Base-by-base conservation (phyloP, 2,797 vertebrate species). In the Chaunax sp. region DNA sequence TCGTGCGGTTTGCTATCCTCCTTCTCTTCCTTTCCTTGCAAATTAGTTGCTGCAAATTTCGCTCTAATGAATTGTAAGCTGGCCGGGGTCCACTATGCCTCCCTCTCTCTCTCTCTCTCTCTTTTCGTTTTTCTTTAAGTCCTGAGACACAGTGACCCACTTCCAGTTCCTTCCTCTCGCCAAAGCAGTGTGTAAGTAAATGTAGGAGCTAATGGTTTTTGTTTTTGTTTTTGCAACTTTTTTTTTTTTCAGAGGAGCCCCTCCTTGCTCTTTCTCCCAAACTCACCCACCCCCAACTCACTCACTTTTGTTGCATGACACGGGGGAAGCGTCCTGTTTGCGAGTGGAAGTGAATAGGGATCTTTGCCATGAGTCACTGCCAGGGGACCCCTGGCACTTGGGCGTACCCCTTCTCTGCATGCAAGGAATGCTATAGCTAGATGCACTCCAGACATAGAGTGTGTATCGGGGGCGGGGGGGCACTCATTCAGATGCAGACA, bases 101-200 rank as follows among this genome's bases (percentile, higher is more conserved):
- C 75, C 67, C 59, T 50, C 50, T 69, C 55, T 72, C 63, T 72
- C 77, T 66, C 52, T 80, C 57, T 80, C 78, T 84, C 80, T 74
- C 37, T 70, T 73, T 64, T n/a, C 58, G 67, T 75, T 79, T 56
- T 63, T 72, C 65, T 45, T 63, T 22, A 61, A 84, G 80, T 82
- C 77, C 83, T 83, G 83, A 91, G 92, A 92, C 90, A 92, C 80
- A 88, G 80, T 93, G 89, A 92, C 89, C 91, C 85, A 91, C 64
- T 90, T 93, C 86, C 74, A 89, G 78, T 90, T 92, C 88, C 90
- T 89, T 86, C 85, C 85, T 82, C 84, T 80, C 74, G 64, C 55
- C 22, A 12, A 53, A 68, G 54, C 22, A 33, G 67, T 63, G 37
- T 65, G 76, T 64, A 75, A 64, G 30, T 62, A 58, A 88, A 89